These are phyloP conservation scores for Eclectus roratus DNA, from an alignment of 2,113 vertebrate species.

Conservation along the genomic window DNA sequence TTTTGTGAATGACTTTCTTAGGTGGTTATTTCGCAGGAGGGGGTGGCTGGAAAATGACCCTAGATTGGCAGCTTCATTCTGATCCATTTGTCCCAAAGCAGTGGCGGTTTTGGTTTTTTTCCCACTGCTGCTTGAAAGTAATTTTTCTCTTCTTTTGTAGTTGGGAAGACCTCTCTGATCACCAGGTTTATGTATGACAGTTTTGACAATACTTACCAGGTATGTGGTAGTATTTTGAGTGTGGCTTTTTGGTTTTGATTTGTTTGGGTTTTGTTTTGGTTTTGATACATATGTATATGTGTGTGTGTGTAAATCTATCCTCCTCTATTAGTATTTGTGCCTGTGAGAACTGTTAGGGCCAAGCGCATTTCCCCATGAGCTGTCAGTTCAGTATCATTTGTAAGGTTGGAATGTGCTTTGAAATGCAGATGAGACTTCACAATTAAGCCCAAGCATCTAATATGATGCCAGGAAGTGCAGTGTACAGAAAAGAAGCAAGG, in stretches of 20 bases:
- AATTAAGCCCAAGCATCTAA: not conserved
- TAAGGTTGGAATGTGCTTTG: not conserved
- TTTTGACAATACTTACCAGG: slow-evolving; percentile 69
- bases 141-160: slow-evolving; percentile 43
- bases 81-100: not conserved
- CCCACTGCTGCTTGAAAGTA: not conserved
- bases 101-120: not conserved
- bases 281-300: not conserved
- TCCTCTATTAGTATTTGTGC: not conserved
- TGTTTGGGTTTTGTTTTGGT: not conserved
- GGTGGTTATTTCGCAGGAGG: not conserved
- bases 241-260: not conserved
- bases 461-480: not conserved
- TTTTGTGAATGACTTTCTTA: not conserved
- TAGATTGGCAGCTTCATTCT: not conserved
- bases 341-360: not conserved
- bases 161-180: slow-evolving; percentile 67
- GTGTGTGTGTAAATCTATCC: not conserved
- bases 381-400: not conserved
- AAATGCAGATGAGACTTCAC: not conserved
- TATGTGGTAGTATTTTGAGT: not conserved
- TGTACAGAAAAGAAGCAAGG: not conserved
- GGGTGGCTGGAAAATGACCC: not conserved
- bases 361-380: not conserved
- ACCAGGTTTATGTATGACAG: slow-evolving; percentile 70